Conservation (phyloP, 2,888 invertebrate species). For the Diadromus collaris region DNA sequence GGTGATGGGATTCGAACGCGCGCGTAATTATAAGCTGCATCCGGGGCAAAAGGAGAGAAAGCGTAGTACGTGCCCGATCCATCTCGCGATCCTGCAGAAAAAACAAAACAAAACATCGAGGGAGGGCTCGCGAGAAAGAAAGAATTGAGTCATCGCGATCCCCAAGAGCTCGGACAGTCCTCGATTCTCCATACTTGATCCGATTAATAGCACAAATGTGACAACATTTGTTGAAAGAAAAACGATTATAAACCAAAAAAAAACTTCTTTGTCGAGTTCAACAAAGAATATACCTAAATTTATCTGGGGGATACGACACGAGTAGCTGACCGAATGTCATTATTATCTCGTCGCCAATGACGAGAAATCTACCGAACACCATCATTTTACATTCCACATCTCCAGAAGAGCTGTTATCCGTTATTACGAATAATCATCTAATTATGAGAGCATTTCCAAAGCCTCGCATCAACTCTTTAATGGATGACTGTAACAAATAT, state of each 20-base stretch:
- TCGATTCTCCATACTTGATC: neutral
- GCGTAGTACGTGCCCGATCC: conserved; percentile 35
- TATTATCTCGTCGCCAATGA: conserved; percentile 62
- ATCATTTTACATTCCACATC: conserved; percentile 48
- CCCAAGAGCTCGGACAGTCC: neutral
- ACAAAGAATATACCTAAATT: no score
- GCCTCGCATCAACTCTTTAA: conserved; percentile 16
- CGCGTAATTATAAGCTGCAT: conserved; percentile 44
- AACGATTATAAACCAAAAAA: no score
- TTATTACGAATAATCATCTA: no score
- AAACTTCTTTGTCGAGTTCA: no score
- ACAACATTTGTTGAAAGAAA: no score
- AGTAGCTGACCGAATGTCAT: conserved; percentile 56
- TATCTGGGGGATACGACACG: conserved; percentile 14
- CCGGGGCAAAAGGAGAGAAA: conserved; percentile 31
- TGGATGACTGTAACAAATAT: conserved; percentile 26
- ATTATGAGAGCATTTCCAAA: neutral
- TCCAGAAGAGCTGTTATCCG: no score
- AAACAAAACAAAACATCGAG: conserved; percentile 31
- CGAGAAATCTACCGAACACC: conserved; percentile 51
- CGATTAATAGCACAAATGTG: neutral
- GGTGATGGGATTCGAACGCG: conserved; percentile 19
- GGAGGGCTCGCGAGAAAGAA: conserved; percentile 5
- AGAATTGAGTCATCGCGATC: conserved; percentile 45
- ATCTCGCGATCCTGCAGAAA: conserved; percentile 2